phyloP scores from a whole-genome alignment of 1,140 invertebrate species.

The Drosophila rufa region DNA sequence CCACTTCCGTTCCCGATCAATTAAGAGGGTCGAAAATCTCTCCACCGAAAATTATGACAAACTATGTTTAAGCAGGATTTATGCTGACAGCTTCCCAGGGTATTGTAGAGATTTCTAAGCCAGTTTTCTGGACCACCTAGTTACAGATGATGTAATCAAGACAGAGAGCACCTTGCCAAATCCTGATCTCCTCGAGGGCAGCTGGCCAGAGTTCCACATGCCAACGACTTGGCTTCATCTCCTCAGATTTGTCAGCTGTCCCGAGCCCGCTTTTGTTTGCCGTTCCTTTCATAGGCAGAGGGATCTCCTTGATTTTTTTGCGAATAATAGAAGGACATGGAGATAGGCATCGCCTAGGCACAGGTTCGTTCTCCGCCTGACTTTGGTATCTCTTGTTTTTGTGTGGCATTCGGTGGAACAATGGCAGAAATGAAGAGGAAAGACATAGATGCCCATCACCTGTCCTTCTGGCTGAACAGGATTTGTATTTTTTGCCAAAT shows the following conservation, averaged over 20 bases:
- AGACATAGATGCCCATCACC: slow-evolving; percentile 74
- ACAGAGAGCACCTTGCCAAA: slow-evolving; percentile 68
- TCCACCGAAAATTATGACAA: slow-evolving; percentile 66
- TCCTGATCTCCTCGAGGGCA: slow-evolving; percentile 51
- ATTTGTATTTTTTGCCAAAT: slow-evolving; percentile 33
- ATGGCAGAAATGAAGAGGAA: slow-evolving; percentile 25
- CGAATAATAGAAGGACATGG: slow-evolving; percentile 70
- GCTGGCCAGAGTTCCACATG: slow-evolving; percentile 55
- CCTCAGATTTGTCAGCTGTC: slow-evolving; percentile 70
- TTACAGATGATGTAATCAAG: slow-evolving; percentile 66
- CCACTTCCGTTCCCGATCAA: slow-evolving; percentile 81
- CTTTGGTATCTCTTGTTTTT: slow-evolving; percentile 44
- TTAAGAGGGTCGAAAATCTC: slow-evolving; percentile 45
- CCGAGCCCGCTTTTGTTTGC: slow-evolving; percentile 62
- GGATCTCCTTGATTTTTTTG: slow-evolving; percentile 34
- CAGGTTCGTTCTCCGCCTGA: slow-evolving; percentile 67
- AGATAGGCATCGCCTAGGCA: slow-evolving; percentile 68
- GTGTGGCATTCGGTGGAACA: slow-evolving; percentile 53
- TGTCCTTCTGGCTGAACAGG: slow-evolving; percentile 48
- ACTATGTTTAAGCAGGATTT: slow-evolving; percentile 69
- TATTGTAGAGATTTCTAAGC: slow-evolving; percentile 12
- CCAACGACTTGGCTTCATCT: slow-evolving; percentile 47
- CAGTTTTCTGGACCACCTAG: slow-evolving; percentile 61
- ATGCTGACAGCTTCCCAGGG: slow-evolving; percentile 56
- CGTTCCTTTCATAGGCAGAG: slow-evolving; percentile 19